Evolutionary conservation across 2,113 vertebrate species (phyloP).

Genomic region (Muntiacus reevesi): DNA sequence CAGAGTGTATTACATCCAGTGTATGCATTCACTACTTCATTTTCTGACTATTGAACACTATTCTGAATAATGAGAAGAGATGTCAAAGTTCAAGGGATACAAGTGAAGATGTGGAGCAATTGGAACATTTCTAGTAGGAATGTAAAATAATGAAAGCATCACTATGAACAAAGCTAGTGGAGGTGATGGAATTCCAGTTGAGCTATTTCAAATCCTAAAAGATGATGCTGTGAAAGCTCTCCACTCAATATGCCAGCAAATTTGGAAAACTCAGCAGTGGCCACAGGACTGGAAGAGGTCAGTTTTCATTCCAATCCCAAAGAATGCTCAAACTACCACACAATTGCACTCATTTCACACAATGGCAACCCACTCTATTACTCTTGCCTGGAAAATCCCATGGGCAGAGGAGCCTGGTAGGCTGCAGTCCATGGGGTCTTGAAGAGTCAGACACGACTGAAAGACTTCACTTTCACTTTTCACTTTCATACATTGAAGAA

Average conservation of each 20-base stretch:
- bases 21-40: background rate
- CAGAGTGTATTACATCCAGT: background rate
- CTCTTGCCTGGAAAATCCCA: background rate
- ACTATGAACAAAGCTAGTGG: too few species aligned
- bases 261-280: too few species aligned
- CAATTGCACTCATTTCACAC: too few species aligned
- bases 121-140: background rate
- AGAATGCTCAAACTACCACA: too few species aligned
- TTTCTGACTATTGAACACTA: background rate
- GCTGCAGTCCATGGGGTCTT: background rate
- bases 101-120: background rate
- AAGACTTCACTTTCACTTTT: background rate
- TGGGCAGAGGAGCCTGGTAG: background rate
- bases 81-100: background rate
- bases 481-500: background rate
- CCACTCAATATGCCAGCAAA: too few species aligned
- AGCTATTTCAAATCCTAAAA: too few species aligned
- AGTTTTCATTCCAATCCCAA: too few species aligned
- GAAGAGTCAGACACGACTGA: background rate
- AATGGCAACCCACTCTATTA: background rate
- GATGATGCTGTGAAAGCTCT: too few species aligned
- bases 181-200: too few species aligned
- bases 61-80: background rate
- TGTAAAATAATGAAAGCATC: background rate
- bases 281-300: too few species aligned